Evolutionary conservation across 2,797 vertebrate genomes (phyloP).

Genomic region (Chaetodon trifasciatus): DNA sequence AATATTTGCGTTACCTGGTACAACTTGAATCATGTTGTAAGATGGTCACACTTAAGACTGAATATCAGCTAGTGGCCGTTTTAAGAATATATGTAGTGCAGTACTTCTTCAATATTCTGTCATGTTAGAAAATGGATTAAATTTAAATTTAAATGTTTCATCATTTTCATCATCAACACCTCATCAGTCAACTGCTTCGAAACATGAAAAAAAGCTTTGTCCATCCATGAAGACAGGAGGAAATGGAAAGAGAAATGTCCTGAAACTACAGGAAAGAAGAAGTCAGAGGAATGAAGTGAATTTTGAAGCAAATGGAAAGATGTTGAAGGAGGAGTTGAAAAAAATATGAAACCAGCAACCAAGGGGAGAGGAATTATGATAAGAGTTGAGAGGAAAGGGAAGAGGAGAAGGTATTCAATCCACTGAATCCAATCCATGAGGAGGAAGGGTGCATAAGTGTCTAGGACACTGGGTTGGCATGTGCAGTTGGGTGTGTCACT

Average conservation of each 20-base stretch:
- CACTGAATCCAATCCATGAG: neutral
- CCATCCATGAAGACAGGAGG: neutral
- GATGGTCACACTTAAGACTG: too few relatives aligned
- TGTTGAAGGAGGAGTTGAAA: neutral
- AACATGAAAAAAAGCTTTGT: neutral
- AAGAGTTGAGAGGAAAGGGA: neutral
- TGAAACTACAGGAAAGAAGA: slow-evolving; percentile 10
- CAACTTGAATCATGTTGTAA: neutral
- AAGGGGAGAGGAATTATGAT: neutral
- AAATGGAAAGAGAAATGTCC: slow-evolving; percentile 2
- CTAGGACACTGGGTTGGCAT: neutral
- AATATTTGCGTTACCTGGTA: neutral
- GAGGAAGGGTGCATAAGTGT: neutral
- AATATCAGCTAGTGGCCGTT: too few relatives aligned
- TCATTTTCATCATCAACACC: neutral
- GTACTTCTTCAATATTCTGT: neutral
- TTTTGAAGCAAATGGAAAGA: neutral
- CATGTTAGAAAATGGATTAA: neutral
- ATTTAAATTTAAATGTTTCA: too few relatives aligned
- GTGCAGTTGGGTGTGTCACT: slow-evolving; percentile 25
- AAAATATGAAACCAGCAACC: neutral
- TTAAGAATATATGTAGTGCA: neutral
- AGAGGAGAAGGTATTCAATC: neutral
- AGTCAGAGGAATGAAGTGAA: neutral
- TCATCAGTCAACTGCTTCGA: neutral